phyloP scores from a whole-genome alignment of 2,113 vertebrate species.

The Prochilodus magdalenae region DNA sequence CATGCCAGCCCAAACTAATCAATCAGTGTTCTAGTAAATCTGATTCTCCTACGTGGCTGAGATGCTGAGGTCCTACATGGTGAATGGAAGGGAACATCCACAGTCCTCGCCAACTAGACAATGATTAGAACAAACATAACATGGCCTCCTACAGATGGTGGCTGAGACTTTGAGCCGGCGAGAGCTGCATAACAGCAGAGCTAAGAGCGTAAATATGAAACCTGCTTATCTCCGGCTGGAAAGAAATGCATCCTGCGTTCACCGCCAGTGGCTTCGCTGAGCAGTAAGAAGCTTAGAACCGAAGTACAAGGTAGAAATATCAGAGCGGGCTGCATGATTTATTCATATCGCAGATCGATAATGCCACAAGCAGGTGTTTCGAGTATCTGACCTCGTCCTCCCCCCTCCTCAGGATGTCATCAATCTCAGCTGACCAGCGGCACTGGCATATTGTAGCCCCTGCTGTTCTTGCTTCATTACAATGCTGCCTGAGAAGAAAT shows the following conservation, averaged over 20 bases:
- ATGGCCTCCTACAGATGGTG: constrained; percentile 10
- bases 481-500: not conserved
- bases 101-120: not conserved
- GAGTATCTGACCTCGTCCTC: not conserved
- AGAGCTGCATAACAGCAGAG: constrained; percentile 9
- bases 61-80: no score
- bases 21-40: not conserved
- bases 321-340: constrained; percentile 30
- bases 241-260: constrained; percentile 27
- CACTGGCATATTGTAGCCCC: not conserved
- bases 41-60: no score
- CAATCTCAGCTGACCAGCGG: constrained; percentile 33
- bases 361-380: constrained; percentile 35
- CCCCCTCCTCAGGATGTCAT: constrained; percentile 21
- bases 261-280: constrained; percentile 28
- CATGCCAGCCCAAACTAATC: not conserved
- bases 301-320: constrained; percentile 43
- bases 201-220: constrained; percentile 34
- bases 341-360: constrained; percentile 38
- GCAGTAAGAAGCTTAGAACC: not conserved
- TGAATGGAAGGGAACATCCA: no score
- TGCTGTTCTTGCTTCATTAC: not conserved
- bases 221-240: constrained; percentile 39
- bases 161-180: not conserved
- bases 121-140: not conserved